These are phyloP conservation scores for Phylloscopus trochilus DNA, from an alignment of 2,113 vertebrate species.

Conservation along the genomic window DNA sequence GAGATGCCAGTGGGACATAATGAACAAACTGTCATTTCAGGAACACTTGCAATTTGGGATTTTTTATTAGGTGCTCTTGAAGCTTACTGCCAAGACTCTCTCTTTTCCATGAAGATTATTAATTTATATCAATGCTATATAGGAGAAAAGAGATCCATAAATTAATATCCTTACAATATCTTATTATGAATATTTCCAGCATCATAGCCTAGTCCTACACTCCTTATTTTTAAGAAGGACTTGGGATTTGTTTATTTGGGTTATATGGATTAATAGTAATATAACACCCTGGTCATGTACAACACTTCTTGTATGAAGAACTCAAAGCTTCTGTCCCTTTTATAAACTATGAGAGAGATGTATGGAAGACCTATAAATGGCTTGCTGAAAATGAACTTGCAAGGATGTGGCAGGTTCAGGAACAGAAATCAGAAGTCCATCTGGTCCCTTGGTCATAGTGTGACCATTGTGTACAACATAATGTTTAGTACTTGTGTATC, in stretches of 20 bases:
- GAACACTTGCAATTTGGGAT: background rate
- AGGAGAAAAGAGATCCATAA: background rate
- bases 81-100: background rate
- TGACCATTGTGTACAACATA: background rate
- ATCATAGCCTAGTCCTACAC: background rate
- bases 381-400: background rate
- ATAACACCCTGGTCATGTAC: background rate
- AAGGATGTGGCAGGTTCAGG: background rate
- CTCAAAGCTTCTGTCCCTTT: background rate
- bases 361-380: background rate
- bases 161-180: background rate
- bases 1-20: background rate
- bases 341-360: background rate
- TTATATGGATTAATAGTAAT: background rate
- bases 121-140: background rate
- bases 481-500: background rate
- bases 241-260: background rate
- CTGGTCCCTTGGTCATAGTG: background rate
- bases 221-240: background rate
- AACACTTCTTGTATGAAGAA: background rate
- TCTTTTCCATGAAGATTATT: background rate
- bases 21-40: background rate
- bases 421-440: background rate
- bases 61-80: background rate
- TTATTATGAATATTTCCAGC: background rate